phyloP scores from a whole-genome alignment of 53 echinoderm and acorn worm genomes.

The Paracentrotus lividus region DNA sequence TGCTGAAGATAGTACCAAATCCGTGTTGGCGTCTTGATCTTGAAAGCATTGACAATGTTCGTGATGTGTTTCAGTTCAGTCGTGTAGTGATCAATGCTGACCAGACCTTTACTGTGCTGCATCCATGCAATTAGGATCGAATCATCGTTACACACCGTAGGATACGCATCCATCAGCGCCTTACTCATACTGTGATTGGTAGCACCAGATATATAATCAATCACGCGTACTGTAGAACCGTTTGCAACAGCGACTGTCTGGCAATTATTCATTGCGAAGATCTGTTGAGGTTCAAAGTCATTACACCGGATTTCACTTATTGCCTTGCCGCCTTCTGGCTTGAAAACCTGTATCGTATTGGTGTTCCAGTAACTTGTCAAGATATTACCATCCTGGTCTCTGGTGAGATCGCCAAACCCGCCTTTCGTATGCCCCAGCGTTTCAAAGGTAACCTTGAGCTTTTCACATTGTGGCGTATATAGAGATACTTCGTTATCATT shows the following conservation, averaged over 20 bases:
- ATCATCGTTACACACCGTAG: conserved; percentile 17
- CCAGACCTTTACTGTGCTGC: not conserved
- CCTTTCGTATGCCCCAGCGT: not conserved
- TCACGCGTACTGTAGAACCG: not conserved
- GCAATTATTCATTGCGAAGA: not conserved
- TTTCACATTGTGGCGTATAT: not conserved
- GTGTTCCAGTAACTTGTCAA: not conserved
- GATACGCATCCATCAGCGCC: not conserved
- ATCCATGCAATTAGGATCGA: conserved; percentile 52
- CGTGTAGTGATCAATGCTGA: conserved; percentile 29
- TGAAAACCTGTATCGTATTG: conserved; percentile 17
- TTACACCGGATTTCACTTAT: not conserved
- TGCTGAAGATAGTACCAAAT: not conserved
- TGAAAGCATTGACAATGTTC: not conserved
- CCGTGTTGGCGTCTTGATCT: not conserved
- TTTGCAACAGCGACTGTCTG: not conserved
- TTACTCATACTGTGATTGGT: not conserved
- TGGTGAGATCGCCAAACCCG: conserved; percentile 5
- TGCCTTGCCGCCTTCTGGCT: not conserved
- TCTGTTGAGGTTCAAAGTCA: too few relatives aligned
- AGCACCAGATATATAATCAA: not conserved
- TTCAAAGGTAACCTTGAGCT: not conserved
- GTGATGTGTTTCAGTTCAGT: not conserved
- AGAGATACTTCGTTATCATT: not conserved
- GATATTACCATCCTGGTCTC: not conserved